Conservation (phyloP, 1,140 invertebrate species). For the Wiebesia pumilae region DNA sequence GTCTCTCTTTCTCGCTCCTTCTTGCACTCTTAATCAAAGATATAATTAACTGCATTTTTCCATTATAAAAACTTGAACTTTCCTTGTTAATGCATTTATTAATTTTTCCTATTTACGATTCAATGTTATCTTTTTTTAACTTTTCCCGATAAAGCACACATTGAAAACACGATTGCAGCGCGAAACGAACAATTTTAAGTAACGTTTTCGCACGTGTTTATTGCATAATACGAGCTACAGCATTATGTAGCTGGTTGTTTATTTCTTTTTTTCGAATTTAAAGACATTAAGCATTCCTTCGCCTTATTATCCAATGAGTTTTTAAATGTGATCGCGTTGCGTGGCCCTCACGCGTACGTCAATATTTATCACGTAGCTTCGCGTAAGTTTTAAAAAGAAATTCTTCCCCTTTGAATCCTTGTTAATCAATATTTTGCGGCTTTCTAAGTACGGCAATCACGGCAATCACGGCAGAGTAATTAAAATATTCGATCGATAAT, state of each 20-base stretch:
- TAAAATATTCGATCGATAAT: background rate
- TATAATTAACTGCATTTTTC: background rate
- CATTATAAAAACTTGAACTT: background rate
- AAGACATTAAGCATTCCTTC: background rate
- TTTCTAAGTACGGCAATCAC: background rate
- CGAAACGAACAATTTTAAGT: background rate
- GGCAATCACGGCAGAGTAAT: background rate
- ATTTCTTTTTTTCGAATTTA: background rate
- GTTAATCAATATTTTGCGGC: background rate
- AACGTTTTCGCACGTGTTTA: background rate
- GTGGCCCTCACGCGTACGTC: background rate
- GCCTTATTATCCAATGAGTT: background rate
- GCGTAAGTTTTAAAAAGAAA: background rate
- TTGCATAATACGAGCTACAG: background rate
- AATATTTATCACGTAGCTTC: background rate
- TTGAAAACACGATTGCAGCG: background rate
- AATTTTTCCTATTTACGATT: background rate
- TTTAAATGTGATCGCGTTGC: background rate
- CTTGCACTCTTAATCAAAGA: background rate
- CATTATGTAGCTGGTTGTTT: background rate
- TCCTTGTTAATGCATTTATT: too few species aligned
- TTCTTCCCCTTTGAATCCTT: background rate
- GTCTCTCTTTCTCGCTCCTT: background rate
- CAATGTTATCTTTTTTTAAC: background rate
- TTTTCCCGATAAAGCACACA: background rate